Conservation (phyloP, 2,888 invertebrate genomes). For the Lasioglossum vierecki region DNA sequence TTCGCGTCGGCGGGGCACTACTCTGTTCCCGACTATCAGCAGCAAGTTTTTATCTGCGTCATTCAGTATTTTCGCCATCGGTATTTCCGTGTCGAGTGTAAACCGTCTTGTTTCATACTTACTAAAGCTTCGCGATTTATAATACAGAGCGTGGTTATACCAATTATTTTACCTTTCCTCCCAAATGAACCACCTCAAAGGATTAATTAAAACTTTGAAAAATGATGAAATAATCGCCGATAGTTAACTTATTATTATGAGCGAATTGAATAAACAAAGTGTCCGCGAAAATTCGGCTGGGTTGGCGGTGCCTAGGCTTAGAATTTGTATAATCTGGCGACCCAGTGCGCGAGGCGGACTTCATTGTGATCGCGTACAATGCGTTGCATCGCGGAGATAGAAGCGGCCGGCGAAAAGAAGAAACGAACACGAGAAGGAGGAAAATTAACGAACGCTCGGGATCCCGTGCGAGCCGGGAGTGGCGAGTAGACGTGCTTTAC, state of each 20-base stretch:
- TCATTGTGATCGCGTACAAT: constrained; percentile 6
- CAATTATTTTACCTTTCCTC: too few relatives aligned
- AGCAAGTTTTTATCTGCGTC: too few relatives aligned
- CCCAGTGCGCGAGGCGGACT: neutral
- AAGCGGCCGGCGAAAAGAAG: constrained; percentile 25
- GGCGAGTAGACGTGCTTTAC: constrained; percentile 54
- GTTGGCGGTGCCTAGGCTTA: neutral
- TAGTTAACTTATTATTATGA: neutral
- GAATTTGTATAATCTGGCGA: neutral
- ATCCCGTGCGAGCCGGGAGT: constrained; percentile 24
- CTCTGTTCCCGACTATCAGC: too few relatives aligned
- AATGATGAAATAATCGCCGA: too few relatives aligned
- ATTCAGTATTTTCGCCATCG: too few relatives aligned
- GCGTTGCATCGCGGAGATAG: constrained; percentile 24
- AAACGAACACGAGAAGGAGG: constrained; percentile 44
- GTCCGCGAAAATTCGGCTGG: neutral
- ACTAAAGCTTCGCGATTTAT: too few relatives aligned
- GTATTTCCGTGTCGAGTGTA: too few relatives aligned
- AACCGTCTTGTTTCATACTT: too few relatives aligned
- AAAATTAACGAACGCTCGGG: constrained; percentile 63
- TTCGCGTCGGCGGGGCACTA: too few relatives aligned
- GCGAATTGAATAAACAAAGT: neutral
- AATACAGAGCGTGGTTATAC: too few relatives aligned
- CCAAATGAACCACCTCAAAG: too few relatives aligned
- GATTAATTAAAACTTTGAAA: too few relatives aligned